Conservation (phyloP, 2,888 invertebrate species). For the Cataglyphis cursor region DNA sequence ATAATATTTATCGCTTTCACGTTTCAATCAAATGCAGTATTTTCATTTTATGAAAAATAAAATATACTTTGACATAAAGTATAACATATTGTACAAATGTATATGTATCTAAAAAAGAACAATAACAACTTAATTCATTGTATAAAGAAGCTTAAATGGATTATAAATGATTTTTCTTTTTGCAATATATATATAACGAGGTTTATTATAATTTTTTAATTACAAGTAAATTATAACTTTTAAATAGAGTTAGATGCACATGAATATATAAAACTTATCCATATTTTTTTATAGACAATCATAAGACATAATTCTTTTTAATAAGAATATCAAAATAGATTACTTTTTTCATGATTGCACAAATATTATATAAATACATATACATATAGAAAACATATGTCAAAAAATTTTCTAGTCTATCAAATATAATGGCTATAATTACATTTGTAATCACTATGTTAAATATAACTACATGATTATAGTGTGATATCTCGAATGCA, state of each 20-base stretch:
- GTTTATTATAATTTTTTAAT: background rate
- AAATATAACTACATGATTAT: conserved; percentile 11
- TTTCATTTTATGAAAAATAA: conserved; percentile 40
- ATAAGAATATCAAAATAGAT: conserved; percentile 20
- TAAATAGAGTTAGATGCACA: background rate
- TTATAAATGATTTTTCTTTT: conserved; percentile 3
- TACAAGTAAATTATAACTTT: background rate
- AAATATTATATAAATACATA: conserved; percentile 20
- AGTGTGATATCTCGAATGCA: conserved; percentile 4
- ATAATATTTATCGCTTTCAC: background rate
- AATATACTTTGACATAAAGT: conserved; percentile 36
- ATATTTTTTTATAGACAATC: background rate
- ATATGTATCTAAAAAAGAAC: conserved; percentile 12
- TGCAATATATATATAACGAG: background rate
- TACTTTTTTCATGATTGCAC: conserved; percentile 29
- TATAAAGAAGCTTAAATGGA: conserved; percentile 12
- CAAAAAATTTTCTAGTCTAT: background rate
- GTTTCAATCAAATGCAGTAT: background rate
- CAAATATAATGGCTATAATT: background rate
- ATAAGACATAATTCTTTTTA: background rate
- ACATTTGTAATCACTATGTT: background rate
- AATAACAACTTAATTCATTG: background rate
- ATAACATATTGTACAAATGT: conserved; percentile 27
- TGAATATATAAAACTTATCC: conserved; percentile 33
- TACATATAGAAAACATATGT: background rate